Conservation (phyloP, 23 tunicate species). For the Phallusia fumigata region DNA sequence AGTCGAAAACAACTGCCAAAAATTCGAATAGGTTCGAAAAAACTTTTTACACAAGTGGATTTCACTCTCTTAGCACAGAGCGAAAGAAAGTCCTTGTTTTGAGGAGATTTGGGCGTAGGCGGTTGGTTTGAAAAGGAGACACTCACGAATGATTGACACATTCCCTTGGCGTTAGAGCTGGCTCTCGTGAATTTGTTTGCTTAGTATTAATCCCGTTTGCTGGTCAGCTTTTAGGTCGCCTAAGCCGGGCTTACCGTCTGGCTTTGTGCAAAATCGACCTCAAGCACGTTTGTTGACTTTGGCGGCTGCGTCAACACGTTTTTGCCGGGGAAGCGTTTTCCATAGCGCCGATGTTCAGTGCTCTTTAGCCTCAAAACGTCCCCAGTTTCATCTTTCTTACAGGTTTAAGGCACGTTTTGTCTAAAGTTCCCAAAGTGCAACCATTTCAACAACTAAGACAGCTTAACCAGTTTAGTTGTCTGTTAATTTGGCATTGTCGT, state of each 20-base stretch:
- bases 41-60: too few relatives aligned
- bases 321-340: too few relatives aligned
- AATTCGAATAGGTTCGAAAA: not conserved
- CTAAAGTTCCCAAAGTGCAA: too few relatives aligned
- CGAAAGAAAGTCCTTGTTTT: not conserved
- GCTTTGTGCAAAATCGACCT: too few relatives aligned
- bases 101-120: not conserved
- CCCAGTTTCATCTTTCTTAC: too few relatives aligned
- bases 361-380: too few relatives aligned
- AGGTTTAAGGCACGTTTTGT: too few relatives aligned
- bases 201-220: not conserved
- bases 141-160: constrained; percentile 3
- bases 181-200: constrained; percentile 1
- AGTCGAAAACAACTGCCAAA: not conserved
- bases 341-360: too few relatives aligned
- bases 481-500: too few relatives aligned
- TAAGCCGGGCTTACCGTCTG: not conserved
- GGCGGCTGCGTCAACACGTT: constrained; percentile 11
- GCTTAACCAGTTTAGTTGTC: too few relatives aligned
- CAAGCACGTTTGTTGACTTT: not conserved
- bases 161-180: not conserved
- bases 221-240: not conserved
- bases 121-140: not conserved
- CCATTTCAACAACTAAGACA: too few relatives aligned
- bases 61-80: too few relatives aligned